Percentiles rank a stretch among this genome's conserved stretches.
These are phyloP conservation scores for Rachycentron canadum DNA, from an alignment of 2,797 vertebrate species.

Conservation along the genomic window DNA sequence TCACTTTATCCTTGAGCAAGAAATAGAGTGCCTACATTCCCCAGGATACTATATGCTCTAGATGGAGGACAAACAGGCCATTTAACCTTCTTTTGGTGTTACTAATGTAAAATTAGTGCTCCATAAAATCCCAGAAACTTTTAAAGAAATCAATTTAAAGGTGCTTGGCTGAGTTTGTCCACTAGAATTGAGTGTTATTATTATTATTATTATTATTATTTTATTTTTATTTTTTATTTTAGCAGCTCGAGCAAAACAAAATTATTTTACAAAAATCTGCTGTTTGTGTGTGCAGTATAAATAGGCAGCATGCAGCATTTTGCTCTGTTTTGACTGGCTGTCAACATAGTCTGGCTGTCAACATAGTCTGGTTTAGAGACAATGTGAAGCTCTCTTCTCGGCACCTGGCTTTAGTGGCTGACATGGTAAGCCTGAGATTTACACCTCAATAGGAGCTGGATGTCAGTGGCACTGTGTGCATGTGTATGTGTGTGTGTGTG, in stretches of 20 bases:
- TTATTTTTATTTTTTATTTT: constrained; percentile 4
- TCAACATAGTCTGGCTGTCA: constrained; percentile 32
- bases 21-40: constrained; percentile 42
- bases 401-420: constrained; percentile 56
- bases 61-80: constrained; percentile 25
- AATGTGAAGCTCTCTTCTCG: constrained; percentile 27
- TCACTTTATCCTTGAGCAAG: constrained; percentile 60
- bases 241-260: constrained; percentile 20
- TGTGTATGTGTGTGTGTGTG: constrained; percentile 37
- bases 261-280: constrained; percentile 28
- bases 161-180: constrained; percentile 10
- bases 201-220: too few relatives aligned
- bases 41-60: constrained; percentile 13
- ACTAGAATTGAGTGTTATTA: too few relatives aligned
- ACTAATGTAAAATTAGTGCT: constrained; percentile 24
- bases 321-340: constrained; percentile 33
- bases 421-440: constrained; percentile 68
- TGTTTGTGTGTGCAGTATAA: constrained; percentile 2
- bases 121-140: constrained; percentile 28
- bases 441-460: constrained; percentile 50
- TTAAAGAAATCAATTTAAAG: constrained; percentile 6
- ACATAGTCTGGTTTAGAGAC: constrained; percentile 17
- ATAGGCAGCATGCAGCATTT: constrained; percentile 28
- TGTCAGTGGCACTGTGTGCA: constrained; percentile 14
- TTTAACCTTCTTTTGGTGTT: constrained; percentile 15